phyloP scores from a whole-genome alignment of 2,888 invertebrate species.

The Dysmachus trigonus region DNA sequence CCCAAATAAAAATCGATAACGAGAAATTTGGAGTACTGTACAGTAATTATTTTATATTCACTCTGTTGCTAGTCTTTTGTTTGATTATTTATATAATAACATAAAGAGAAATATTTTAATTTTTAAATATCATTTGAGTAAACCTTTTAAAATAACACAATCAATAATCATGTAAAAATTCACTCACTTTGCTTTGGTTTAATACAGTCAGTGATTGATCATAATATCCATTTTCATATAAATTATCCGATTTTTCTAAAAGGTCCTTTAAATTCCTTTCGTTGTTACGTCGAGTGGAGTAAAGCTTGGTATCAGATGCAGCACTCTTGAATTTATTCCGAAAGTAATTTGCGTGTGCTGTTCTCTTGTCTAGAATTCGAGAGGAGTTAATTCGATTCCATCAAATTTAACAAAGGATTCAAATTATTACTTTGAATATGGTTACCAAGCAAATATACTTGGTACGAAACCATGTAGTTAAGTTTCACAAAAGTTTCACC shows the following conservation, averaged over 20 bases:
- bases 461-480: conserved; percentile 7
- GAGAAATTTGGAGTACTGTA: neutral
- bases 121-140: too few relatives aligned
- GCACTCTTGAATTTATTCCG: neutral
- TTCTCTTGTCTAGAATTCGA: neutral
- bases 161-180: neutral
- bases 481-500: neutral
- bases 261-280: neutral
- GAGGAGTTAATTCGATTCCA: neutral
- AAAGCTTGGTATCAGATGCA: neutral
- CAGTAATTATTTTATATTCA: neutral
- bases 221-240: neutral
- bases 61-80: too few relatives aligned
- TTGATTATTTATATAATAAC: too few relatives aligned
- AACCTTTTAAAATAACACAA: neutral
- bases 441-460: neutral
- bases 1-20: neutral
- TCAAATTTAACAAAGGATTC: neutral
- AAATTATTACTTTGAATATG: neutral
- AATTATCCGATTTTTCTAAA: neutral
- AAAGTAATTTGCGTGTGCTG: neutral
- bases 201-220: neutral
- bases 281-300: neutral
- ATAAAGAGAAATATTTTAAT: too few relatives aligned
- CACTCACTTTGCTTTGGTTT: neutral